Percentiles rank a stretch among this genome's conserved stretches.
phyloP scores from a whole-genome alignment of 1,140 invertebrate species.

The Megalonaias nervosa region DNA sequence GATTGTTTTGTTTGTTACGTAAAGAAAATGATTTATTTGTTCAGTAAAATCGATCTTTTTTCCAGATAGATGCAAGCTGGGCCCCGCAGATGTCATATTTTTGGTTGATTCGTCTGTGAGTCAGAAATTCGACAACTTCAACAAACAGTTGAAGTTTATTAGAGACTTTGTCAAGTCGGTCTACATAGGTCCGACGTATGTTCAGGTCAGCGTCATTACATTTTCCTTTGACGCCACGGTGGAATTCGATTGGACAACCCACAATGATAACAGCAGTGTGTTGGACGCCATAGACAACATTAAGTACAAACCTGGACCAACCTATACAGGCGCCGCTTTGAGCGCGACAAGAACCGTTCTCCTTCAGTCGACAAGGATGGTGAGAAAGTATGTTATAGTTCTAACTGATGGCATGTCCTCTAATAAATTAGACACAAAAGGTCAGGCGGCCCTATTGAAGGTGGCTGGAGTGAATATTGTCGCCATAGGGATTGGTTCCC shows the following conservation, averaged over 20 bases:
- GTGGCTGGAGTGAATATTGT: not conserved
- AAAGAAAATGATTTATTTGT: no score
- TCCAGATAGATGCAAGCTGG: conserved; percentile 15
- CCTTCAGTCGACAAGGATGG: not conserved
- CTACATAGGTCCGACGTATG: conserved; percentile 6
- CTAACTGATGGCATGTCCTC: conserved; percentile 32
- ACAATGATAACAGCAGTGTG: conserved; percentile 4
- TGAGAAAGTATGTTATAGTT: conserved; percentile 5
- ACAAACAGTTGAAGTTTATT: conserved; percentile 20
- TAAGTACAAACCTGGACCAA: conserved; percentile 13
- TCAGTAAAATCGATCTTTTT: no score
- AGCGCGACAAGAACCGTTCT: not conserved
- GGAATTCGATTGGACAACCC: conserved; percentile 18
- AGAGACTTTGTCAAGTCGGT: conserved; percentile 13
- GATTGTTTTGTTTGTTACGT: no score
- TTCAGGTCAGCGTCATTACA: conserved; percentile 23
- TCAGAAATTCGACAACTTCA: conserved; percentile 15
- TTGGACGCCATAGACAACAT: conserved; percentile 15
- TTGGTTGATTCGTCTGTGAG: conserved; percentile 23
- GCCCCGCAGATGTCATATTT: conserved; percentile 21
- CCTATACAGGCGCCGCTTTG: conserved; percentile 19
- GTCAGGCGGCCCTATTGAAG: conserved; percentile 41
- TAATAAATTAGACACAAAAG: conserved; percentile 1
- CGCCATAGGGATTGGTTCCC: not conserved
- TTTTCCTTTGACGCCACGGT: conserved; percentile 18